Evolutionary conservation across 2,888 invertebrate species (phyloP).

Genomic region (Malacosoma neustria): DNA sequence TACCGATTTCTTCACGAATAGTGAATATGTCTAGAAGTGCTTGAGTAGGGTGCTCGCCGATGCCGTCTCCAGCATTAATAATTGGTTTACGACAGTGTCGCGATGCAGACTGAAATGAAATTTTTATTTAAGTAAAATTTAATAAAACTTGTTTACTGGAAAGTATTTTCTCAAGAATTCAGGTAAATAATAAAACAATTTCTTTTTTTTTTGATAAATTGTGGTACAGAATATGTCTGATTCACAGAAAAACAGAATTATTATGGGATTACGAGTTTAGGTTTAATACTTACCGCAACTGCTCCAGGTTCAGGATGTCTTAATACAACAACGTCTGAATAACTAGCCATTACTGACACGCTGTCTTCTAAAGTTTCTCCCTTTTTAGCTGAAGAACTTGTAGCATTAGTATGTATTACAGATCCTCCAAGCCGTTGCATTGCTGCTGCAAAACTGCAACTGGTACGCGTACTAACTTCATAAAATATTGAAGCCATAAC

Average conservation of each 20-base stretch:
- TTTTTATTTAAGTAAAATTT: too few relatives aligned
- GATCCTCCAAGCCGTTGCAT: constrained; percentile 97
- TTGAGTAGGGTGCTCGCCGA: constrained; percentile 98
- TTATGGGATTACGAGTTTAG: too few relatives aligned
- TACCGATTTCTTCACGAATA: constrained; percentile 98
- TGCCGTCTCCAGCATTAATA: constrained; percentile 98
- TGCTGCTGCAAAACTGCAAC: constrained; percentile 96
- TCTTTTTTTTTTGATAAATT: too few relatives aligned
- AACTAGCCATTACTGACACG: constrained; percentile 90
- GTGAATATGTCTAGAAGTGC: constrained; percentile 98
- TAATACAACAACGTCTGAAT: constrained; percentile 94
- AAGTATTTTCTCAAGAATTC: too few relatives aligned
- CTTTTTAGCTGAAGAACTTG: constrained; percentile 95
- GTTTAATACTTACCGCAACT: constrained; percentile 85
- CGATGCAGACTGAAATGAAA: constrained; percentile 82
- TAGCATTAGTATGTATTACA: constrained; percentile 92
- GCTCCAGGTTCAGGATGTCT: constrained; percentile 96
- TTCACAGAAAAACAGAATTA: too few relatives aligned
- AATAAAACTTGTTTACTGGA: too few relatives aligned
- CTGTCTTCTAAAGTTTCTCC: constrained; percentile 96
- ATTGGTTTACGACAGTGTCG: constrained; percentile 89
- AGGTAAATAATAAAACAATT: too few relatives aligned
- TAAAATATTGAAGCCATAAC: constrained; percentile 97
- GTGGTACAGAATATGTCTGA: too few relatives aligned
- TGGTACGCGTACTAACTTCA: constrained; percentile 97